Evolutionary conservation across 2,113 vertebrate genomes (phyloP), one percentile per base, ranked within the genome.

Genomic region (Himantopus leucocephalus): DNA sequence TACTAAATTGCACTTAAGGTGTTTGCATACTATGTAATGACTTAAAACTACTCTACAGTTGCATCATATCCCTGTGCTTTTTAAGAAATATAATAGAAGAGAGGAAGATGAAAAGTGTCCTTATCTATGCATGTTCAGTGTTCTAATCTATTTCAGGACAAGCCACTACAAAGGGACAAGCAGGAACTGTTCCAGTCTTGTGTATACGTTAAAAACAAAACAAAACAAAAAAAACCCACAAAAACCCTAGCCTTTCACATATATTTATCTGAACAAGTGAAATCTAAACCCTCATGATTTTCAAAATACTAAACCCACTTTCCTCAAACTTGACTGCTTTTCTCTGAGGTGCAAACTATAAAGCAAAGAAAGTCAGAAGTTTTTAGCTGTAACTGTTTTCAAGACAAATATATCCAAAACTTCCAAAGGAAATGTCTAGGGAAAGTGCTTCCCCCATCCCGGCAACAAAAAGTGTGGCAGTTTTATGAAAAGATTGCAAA

Each of bases 1-100:
- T 71, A 75, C 30, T 53, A 83, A 93, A 94, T 59, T 85, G 74
- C 86, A 88, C 67, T 67, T 85, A 83, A 88, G 68, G 60, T 94
- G 84, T 94, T 92, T 92, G 76, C 55, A 14, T 75, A 14, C 15
- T 63, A 12, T 12, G 13, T 88, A 86, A 39, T 81, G 68, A 55
- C 64, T 84, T 85, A 30, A 64, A 91, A 41, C 30, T 78, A 29
- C 79, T 71, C 47, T n/a, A 22, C 27, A 45, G 39, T 35, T 89
- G 86, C 43, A 13, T 63, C 60, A 10, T 2, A 32, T 84, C 50
- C 75, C 59, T 0, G 8, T 90, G 71, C 50, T 90, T 96, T 94
- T 94, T 63, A 86, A 78, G 80, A 89, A 89, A 78, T 87, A 63
- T 7, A 74, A 55, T 7, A 63, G 62, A 62, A 66, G 50, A 90